These are phyloP conservation scores for Argyrosomus regius DNA, from an alignment of 2,797 vertebrate species.

Conservation along the genomic window DNA sequence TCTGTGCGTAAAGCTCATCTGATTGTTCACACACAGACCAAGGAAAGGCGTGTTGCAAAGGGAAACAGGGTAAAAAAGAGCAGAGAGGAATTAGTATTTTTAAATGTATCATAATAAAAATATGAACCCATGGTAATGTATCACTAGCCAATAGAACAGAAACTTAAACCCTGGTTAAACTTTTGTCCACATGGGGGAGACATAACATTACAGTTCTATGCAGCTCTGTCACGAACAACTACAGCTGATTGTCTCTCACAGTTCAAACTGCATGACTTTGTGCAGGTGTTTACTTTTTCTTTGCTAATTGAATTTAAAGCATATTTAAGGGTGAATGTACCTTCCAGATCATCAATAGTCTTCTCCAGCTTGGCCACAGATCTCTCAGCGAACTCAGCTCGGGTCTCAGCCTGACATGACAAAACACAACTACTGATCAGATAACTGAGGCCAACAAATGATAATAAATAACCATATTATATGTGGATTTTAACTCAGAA, in stretches of 20 bases:
- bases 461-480: not conserved
- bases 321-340: constrained; percentile 71
- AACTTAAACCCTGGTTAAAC: not conserved
- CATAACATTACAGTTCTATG: not conserved
- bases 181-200: not conserved
- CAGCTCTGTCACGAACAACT: not conserved
- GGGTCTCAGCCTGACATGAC: constrained; percentile 91
- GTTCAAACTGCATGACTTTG: not conserved
- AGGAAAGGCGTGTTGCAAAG: constrained; percentile 23
- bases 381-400: constrained; percentile 96
- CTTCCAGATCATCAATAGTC: constrained; percentile 98
- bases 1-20: constrained; percentile 94
- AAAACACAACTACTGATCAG: not conserved
- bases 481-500: not conserved
- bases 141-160: too few relatives aligned
- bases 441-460: not conserved
- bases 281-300: not conserved
- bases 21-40: constrained; percentile 41
- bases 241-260: not conserved
- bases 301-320: not conserved
- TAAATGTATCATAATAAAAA: not conserved
- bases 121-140: not conserved
- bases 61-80: not conserved
- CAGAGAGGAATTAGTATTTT: not conserved
- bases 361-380: constrained; percentile 98